Conservation (phyloP, 2,113 vertebrate species). For the Tupaia tana region DNA sequence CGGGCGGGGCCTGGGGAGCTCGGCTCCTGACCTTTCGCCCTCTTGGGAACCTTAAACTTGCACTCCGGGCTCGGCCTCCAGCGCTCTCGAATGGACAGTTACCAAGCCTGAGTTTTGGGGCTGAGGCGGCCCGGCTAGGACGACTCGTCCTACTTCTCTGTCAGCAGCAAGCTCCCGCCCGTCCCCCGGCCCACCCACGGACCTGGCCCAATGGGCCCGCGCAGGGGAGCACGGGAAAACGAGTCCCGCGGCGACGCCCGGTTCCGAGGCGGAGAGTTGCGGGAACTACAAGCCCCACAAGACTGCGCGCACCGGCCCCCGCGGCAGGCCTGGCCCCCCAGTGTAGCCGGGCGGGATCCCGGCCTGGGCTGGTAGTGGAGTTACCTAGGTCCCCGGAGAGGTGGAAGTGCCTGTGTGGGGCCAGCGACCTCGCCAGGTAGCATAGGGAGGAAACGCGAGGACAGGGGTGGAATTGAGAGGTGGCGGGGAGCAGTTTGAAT, state of each 20-base stretch:
- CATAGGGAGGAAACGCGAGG: not conserved
- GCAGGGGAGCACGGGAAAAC: conserved; percentile 70
- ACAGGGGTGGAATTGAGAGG: not conserved
- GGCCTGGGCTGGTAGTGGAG: fast-evolving
- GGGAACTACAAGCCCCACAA: conserved; percentile 80
- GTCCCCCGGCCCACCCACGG: not conserved
- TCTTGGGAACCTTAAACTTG: not conserved
- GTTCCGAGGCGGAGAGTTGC: fast-evolving
- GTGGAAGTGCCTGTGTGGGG: not conserved
- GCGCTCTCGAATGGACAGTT: not conserved
- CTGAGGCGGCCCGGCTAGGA: not conserved
- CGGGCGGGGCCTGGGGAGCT: not conserved
- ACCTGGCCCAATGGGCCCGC: not conserved
- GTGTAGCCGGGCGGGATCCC: fast-evolving
- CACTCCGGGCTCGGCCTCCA: not conserved
- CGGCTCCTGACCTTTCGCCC: not conserved
- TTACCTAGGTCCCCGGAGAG: fast-evolving
- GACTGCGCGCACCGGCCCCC: not conserved
- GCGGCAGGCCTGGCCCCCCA: fast-evolving
- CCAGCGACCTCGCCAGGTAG: no score
- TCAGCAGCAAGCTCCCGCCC: not conserved
- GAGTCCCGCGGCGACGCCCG: not conserved
- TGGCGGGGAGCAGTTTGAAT: not conserved
- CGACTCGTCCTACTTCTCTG: not conserved
- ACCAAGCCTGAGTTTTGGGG: fast-evolving